Evolutionary conservation across 2,888 invertebrate genomes (phyloP), one percentile per base, ranked within the genome.

Genomic region (Drosophila macrospina): DNA sequence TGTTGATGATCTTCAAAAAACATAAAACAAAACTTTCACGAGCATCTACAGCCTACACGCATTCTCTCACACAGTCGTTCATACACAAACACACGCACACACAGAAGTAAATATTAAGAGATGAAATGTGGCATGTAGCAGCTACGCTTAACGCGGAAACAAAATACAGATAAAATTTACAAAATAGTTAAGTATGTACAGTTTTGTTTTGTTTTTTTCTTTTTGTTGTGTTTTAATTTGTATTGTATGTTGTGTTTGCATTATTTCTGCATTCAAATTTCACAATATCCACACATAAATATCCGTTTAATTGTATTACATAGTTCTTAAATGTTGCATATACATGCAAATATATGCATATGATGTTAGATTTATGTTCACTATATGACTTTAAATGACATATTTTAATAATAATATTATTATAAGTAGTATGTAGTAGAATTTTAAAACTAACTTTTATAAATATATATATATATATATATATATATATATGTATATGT

Each of bases 171-270:
- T 86, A 79, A 51, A 82, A 83, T 84, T 82, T 86, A 83, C 88
- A 88, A 73, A 87, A 85, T 79, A 85, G 70, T 83, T 83, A 85
- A 87, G 73, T 87, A 83, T 83, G 63, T 83, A 83, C 88, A 83
- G 20, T 45, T 30, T 47, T 36, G 16, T 42, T 51, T 34, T 55
- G 44, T 55, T 55, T 42, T 50, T 51, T 67, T 47, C 28, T 30
- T 10, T 37, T 63, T 55, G 1, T 50, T 62, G 51, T 42, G 1
- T 56, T 70, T 61, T 62, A 20, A 30, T 30, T 62, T 56, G 24
- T 67, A 24, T 63, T 67, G 16, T 55, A 26, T 67, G 59, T 30
- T 45, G 32, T 32, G 16, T 30, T 55, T 57, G 48, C 24, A 15
- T 41, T 26, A 36, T 48, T 59, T 48, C 50, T 79, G 68, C 68